A percentile compares a stretch with the other conserved stretches of the same genome.
phyloP scores from a whole-genome alignment of 2,888 invertebrate species.

The Anodontia alba region DNA sequence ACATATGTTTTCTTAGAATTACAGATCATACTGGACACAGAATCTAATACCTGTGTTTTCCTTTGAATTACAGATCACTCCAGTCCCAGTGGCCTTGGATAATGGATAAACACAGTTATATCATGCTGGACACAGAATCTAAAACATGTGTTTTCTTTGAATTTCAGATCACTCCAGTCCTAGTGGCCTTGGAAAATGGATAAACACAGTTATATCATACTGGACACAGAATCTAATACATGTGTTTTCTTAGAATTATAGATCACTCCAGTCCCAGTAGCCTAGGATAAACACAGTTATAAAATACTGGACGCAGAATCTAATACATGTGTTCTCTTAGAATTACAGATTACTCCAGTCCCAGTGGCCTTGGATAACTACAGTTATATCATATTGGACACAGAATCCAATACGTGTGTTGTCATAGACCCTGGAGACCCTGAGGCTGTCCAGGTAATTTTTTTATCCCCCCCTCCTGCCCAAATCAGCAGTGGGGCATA shows the following conservation, averaged over 20 bases:
- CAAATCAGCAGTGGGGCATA: no score
- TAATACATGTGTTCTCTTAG: conserved; percentile 56
- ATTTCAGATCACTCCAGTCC: conserved; percentile 79
- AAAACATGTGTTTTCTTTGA: conserved; percentile 79
- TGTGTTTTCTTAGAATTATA: conserved; percentile 80
- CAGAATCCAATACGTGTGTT: conserved; percentile 73
- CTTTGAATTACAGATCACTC: conserved; percentile 80
- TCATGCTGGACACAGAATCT: conserved; percentile 76
- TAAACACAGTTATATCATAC: conserved; percentile 81
- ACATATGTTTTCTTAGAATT: no score
- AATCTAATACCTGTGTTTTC: background rate
- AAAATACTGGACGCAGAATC: conserved; percentile 75
- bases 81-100: conserved; percentile 81
- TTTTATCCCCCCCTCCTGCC: no score
- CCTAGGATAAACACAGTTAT: conserved; percentile 80
- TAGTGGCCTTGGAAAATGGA: conserved; percentile 82
- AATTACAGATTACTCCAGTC: conserved; percentile 79
- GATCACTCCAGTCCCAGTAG: conserved; percentile 80
- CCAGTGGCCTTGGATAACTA: conserved; percentile 82
- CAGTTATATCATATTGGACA: conserved; percentile 80
- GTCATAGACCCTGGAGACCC: conserved; percentile 83
- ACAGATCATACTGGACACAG: no score
- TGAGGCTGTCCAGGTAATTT: conserved; percentile 77
- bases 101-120: conserved; percentile 83
- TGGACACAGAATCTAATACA: conserved; percentile 73